Conservation (phyloP, 2,888 invertebrate genomes). For the Eupithecia abbreviata region DNA sequence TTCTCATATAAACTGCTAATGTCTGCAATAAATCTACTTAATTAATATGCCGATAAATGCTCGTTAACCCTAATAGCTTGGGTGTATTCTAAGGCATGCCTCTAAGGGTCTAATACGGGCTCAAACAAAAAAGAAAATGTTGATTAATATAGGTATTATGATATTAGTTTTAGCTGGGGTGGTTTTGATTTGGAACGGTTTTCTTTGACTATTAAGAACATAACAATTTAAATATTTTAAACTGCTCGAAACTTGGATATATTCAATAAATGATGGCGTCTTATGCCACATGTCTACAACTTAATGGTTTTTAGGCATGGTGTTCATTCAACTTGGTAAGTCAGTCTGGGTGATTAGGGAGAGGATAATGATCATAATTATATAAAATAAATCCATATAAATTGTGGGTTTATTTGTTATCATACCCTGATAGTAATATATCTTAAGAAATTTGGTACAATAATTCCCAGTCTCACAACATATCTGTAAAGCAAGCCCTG, state of each 20-base stretch:
- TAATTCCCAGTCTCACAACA: neutral
- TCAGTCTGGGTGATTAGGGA: neutral
- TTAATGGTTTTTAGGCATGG: neutral
- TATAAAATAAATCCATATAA: neutral
- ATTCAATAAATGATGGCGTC: too few relatives aligned
- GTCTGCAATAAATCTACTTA: slow-evolving; percentile 10
- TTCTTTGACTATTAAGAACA: neutral
- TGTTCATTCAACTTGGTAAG: neutral
- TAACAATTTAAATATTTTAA: too few relatives aligned
- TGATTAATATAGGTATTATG: neutral
- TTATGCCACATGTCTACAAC: too few relatives aligned
- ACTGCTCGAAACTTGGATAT: too few relatives aligned
- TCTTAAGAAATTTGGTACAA: slow-evolving; percentile 1
- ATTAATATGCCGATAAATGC: neutral
- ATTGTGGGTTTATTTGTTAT: neutral
- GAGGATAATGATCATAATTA: neutral
- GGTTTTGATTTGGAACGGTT: neutral
- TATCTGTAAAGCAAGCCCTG: neutral
- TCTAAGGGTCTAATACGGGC: neutral
- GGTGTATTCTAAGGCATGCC: neutral
- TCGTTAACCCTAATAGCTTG: neutral
- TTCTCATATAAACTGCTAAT: slow-evolving; percentile 1
- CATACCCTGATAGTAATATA: neutral
- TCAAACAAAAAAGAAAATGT: neutral
- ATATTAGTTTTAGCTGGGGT: too few relatives aligned